A percentile compares a stretch with the other conserved stretches of the same genome.
Evolutionary conservation across 2,888 invertebrate species (phyloP).

Genomic region (Leptinotarsa juncta): DNA sequence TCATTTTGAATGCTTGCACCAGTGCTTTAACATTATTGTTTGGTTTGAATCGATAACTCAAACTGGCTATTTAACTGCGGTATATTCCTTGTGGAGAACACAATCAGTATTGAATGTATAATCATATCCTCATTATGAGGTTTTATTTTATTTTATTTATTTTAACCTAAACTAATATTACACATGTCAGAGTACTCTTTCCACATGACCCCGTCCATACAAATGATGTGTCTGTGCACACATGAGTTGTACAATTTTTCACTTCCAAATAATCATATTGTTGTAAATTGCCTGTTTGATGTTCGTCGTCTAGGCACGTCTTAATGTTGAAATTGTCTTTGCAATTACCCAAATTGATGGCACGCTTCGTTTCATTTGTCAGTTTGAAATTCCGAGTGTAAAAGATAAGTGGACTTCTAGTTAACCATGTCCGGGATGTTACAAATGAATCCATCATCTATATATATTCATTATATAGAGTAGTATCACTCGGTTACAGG

Average conservation of each 20-base stretch:
- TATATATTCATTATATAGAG: slow-evolving; percentile 23
- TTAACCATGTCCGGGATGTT: slow-evolving; percentile 64
- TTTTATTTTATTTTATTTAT: no score
- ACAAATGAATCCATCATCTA: slow-evolving; percentile 59
- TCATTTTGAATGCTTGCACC: no score
- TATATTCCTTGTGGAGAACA: no score
- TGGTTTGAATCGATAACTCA: no score
- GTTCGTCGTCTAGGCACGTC: slow-evolving; percentile 32
- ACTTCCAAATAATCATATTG: slow-evolving; percentile 28
- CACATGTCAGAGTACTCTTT: neutral
- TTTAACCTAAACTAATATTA: no score
- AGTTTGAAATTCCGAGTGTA: slow-evolving; percentile 57
- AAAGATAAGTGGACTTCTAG: slow-evolving; percentile 57
- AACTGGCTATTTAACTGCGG: no score
- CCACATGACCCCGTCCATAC: neutral
- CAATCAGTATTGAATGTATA: no score
- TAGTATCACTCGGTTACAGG: no score
- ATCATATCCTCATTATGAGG: no score
- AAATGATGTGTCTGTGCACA: neutral
- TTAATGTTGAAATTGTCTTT: slow-evolving; percentile 38
- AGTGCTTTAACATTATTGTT: no score
- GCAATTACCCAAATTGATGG: slow-evolving; percentile 41
- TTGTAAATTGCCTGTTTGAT: slow-evolving; percentile 17
- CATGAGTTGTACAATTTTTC: slow-evolving; percentile 21
- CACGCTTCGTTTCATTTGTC: slow-evolving; percentile 45